These are phyloP conservation scores for Xestobium rufovillosum DNA, from an alignment of 2,888 invertebrate genomes.

Conservation along the genomic window DNA sequence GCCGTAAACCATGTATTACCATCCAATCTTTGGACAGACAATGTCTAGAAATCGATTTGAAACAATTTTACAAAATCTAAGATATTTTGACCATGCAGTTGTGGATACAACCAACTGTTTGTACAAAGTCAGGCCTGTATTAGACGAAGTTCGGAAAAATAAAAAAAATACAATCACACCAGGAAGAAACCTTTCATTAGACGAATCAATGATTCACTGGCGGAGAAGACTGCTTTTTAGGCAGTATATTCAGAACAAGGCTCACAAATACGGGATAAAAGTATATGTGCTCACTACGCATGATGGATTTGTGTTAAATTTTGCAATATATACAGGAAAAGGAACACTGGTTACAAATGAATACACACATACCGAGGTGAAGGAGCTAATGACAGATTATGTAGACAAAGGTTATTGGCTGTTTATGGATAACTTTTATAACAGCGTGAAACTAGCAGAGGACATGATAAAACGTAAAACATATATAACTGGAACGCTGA, in stretches of 20 bases:
- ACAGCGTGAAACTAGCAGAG: conserved; percentile 19
- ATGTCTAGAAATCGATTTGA: too few relatives aligned
- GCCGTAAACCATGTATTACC: too few relatives aligned
- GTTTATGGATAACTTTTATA: conserved; percentile 29
- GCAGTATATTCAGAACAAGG: conserved; percentile 24
- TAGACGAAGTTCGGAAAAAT: too few relatives aligned
- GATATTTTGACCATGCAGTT: too few relatives aligned
- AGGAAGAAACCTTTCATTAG: conserved; percentile 22
- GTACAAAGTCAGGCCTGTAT: too few relatives aligned
- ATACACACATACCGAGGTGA: conserved; percentile 10
- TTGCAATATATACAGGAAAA: conserved; percentile 25
- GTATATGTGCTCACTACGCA: conserved; percentile 23
- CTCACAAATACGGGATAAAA: conserved; percentile 26
- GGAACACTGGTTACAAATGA: too few relatives aligned
- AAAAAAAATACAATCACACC: too few relatives aligned
- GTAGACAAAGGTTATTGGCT: conserved; percentile 28
- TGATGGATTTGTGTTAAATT: conserved; percentile 24
- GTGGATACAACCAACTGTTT: too few relatives aligned
- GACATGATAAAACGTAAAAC: conserved; percentile 17
- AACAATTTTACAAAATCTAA: too few relatives aligned
- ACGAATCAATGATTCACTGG: conserved; percentile 22
- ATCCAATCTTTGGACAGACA: too few relatives aligned
- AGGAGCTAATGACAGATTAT: conserved; percentile 23
- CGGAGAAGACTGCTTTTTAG: conserved; percentile 22
- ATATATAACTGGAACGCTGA: conserved; percentile 23